phyloP scores from a whole-genome alignment of 2,113 vertebrate species.

The Cairina moschata region DNA sequence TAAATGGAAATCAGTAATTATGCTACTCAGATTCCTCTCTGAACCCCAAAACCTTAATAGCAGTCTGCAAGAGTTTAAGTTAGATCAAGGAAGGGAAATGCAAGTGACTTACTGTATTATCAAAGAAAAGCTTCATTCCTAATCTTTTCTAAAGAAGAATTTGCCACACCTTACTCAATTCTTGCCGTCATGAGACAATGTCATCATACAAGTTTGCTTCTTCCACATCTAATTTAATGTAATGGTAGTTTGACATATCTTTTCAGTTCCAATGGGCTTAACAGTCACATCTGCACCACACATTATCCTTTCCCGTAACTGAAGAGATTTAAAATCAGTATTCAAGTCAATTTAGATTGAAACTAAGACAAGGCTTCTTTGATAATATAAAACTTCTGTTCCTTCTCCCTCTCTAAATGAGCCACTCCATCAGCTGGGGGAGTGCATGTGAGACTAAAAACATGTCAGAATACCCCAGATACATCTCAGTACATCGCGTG shows the following conservation, averaged over 20 bases:
- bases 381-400: neutral
- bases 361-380: conserved; percentile 43
- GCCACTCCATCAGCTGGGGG: conserved; percentile 22
- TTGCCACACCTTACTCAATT: neutral
- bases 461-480: conserved; percentile 26
- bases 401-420: conserved; percentile 46
- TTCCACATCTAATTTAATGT: conserved; percentile 48
- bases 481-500: conserved; percentile 43
- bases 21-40: neutral
- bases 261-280: neutral
- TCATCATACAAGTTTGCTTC: conserved; percentile 17
- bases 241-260: conserved; percentile 17
- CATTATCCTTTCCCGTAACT: neutral
- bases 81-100: neutral
- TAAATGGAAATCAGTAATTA: neutral
- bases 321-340: conserved; percentile 17
- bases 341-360: conserved; percentile 15
- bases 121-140: neutral
- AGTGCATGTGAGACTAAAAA: conserved; percentile 7
- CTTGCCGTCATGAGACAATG: neutral
- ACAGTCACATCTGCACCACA: conserved; percentile 18
- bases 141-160: neutral
- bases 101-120: neutral
- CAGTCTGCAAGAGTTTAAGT: neutral
- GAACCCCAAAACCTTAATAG: neutral